Evolutionary conservation across 2,888 invertebrate genomes (phyloP).

Genomic region (Diachrysia chrysitis): DNA sequence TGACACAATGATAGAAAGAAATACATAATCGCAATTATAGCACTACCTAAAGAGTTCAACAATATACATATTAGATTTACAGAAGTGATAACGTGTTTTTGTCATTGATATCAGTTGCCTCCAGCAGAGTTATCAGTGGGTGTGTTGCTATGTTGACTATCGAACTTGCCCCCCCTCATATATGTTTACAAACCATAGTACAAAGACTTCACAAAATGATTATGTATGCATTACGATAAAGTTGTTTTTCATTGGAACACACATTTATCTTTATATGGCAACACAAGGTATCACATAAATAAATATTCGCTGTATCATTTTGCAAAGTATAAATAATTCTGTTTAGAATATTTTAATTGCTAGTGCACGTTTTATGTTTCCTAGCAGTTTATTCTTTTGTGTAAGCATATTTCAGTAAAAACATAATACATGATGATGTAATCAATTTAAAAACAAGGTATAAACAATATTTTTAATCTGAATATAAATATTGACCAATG

Average conservation of each 20-base stretch:
- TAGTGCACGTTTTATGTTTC: constrained; percentile 13
- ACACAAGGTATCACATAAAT: constrained; percentile 34
- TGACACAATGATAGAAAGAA: too few species aligned
- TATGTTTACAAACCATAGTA: constrained; percentile 60
- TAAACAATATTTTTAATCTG: constrained; percentile 15
- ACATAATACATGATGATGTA: not conserved
- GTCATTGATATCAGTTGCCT: constrained; percentile 66
- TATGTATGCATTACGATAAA: constrained; percentile 60
- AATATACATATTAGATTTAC: constrained; percentile 31
- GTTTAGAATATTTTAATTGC: constrained; percentile 10
- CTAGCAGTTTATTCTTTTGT: constrained; percentile 13
- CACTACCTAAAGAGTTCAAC: too few species aligned
- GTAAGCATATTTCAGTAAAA: constrained; percentile 8
- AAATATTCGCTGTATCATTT: constrained; percentile 18
- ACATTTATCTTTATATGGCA: constrained; percentile 25
- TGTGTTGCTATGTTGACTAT: constrained; percentile 69
- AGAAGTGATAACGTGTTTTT: constrained; percentile 52
- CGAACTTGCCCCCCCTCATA: constrained; percentile 47
- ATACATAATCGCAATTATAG: too few species aligned
- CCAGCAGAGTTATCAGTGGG: constrained; percentile 69
- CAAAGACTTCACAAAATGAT: constrained; percentile 63
- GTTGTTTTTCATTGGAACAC: constrained; percentile 58
- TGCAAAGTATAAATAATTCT: constrained; percentile 17
- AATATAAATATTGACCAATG: constrained; percentile 15
- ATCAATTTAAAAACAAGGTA: constrained; percentile 6